phyloP scores from a whole-genome alignment of 2,113 vertebrate species.

The Crotalus tigris region DNA sequence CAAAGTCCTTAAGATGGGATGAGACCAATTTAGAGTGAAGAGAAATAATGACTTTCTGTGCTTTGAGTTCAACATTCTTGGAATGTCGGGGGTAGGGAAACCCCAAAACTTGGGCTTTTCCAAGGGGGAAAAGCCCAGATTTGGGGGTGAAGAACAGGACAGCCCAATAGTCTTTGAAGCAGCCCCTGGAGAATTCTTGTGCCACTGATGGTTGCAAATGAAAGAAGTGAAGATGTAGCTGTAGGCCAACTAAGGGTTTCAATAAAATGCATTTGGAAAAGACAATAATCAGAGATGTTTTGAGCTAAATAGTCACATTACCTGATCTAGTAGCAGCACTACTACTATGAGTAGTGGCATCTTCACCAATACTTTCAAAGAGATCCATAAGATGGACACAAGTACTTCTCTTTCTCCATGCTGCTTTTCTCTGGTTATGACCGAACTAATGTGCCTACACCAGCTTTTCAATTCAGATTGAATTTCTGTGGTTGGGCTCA shows the following conservation, averaged over 20 bases:
- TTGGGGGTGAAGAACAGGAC: background rate
- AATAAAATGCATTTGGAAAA: background rate
- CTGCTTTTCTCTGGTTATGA: background rate
- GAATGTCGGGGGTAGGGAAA: background rate
- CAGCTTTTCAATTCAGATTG: background rate
- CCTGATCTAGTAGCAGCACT: background rate
- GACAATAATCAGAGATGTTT: background rate
- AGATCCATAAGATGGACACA: background rate
- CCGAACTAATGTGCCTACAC: background rate
- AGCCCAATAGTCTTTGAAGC: background rate
- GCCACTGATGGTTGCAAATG: background rate
- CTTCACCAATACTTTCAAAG: background rate
- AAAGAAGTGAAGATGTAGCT: background rate
- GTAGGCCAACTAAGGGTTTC: background rate
- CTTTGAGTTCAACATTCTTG: background rate
- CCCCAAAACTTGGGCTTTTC: background rate
- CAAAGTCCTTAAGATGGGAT: background rate
- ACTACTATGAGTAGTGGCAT: too few species aligned
- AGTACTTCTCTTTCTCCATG: background rate
- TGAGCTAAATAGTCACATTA: background rate
- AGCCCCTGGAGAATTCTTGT: background rate
- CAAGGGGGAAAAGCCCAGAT: background rate
- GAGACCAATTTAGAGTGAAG: background rate
- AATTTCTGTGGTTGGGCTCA: background rate
- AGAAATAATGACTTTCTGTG: background rate